These are phyloP conservation scores for Acanthoscelides obtectus DNA, from an alignment of 2,888 invertebrate species.

Conservation along the genomic window DNA sequence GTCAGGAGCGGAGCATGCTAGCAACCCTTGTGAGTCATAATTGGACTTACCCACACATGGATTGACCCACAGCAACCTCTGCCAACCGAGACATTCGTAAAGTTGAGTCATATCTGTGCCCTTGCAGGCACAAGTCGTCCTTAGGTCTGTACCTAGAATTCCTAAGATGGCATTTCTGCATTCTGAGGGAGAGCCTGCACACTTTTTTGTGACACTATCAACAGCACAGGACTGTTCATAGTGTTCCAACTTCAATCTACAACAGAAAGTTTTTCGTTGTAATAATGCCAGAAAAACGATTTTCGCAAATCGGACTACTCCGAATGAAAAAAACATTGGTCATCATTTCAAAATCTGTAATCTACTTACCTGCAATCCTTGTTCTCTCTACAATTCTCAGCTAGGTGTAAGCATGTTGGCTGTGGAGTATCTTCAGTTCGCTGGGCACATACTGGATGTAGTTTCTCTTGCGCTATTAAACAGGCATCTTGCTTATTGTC, in stretches of 20 bases:
- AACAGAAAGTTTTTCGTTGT: slow-evolving; percentile 7
- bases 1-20: too few relatives aligned
- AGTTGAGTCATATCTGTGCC: slow-evolving; percentile 80
- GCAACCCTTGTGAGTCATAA: background rate
- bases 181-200: slow-evolving; percentile 79
- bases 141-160: slow-evolving; percentile 82
- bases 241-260: slow-evolving; percentile 73
- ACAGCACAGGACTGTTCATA: slow-evolving; percentile 91
- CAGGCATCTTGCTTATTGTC: slow-evolving; percentile 83
- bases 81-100: slow-evolving; percentile 88
- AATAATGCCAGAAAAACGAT: background rate
- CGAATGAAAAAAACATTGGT: background rate
- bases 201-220: slow-evolving; percentile 83
- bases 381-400: slow-evolving; percentile 77
- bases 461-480: slow-evolving; percentile 82
- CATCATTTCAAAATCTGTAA: slow-evolving; percentile 26
- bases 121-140: slow-evolving; percentile 84
- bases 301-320: background rate
- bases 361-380: slow-evolving; percentile 73
- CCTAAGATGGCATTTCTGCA: slow-evolving; percentile 83
- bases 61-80: slow-evolving; percentile 84
- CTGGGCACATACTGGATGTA: slow-evolving; percentile 86
- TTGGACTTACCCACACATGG: slow-evolving; percentile 79
- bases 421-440: slow-evolving; percentile 59
- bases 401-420: slow-evolving; percentile 83